Conservation (phyloP, 2,888 invertebrate species). For the Temnothorax unifasciatus region DNA sequence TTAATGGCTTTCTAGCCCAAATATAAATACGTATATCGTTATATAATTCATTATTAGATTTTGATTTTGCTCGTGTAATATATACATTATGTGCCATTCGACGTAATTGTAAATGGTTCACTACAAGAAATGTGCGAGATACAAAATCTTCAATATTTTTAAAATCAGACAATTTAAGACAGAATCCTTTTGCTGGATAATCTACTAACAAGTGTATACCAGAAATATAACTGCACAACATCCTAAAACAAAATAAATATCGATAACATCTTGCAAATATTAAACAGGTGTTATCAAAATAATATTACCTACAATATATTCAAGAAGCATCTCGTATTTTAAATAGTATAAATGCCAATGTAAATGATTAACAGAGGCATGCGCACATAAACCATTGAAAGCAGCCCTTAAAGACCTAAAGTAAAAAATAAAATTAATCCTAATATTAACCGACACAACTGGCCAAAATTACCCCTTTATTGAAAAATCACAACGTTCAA, state of each 20-base stretch:
- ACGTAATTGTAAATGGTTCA: constrained; percentile 88
- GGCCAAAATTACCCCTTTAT: too few species aligned
- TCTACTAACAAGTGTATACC: constrained; percentile 87
- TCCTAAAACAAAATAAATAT: constrained; percentile 86
- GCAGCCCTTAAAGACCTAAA: constrained; percentile 90
- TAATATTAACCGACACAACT: too few species aligned
- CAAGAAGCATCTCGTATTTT: constrained; percentile 88
- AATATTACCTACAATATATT: constrained; percentile 88
- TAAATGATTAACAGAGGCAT: constrained; percentile 96
- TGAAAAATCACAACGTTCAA: too few species aligned
- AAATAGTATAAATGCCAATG: constrained; percentile 94
- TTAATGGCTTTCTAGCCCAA: constrained; percentile 89
- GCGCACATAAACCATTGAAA: constrained; percentile 95
- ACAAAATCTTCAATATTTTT: constrained; percentile 80
- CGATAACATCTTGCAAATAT: constrained; percentile 15
- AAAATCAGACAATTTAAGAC: constrained; percentile 88
- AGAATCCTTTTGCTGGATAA: constrained; percentile 91
- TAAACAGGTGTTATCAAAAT: background rate
- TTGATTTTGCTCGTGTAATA: constrained; percentile 88
- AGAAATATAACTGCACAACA: constrained; percentile 87
- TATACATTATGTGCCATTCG: constrained; percentile 93
- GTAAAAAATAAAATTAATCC: constrained; percentile 30
- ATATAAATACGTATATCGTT: constrained; percentile 88
- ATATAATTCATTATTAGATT: constrained; percentile 75
- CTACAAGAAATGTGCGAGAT: constrained; percentile 86